Percentiles rank a stretch among this genome's conserved stretches.
Conservation (phyloP, 2,888 invertebrate species). For the Leptinotarsa juncta region DNA sequence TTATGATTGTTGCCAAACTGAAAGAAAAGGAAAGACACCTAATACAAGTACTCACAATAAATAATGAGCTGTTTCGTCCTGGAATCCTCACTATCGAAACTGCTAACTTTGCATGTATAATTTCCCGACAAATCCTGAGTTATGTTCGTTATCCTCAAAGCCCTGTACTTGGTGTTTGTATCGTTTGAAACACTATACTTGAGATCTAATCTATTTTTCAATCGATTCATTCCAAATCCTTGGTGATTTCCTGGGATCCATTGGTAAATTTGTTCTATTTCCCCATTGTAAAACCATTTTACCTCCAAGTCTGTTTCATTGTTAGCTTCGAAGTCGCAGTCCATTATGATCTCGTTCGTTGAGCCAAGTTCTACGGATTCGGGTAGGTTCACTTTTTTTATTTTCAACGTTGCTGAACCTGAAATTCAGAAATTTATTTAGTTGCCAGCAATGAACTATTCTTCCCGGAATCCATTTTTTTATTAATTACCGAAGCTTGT, state of each 20-base stretch:
- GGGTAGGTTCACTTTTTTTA: conserved; percentile 56
- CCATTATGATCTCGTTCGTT: conserved; percentile 63
- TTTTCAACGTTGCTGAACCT: conserved; percentile 55
- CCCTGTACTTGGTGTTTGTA: conserved; percentile 66
- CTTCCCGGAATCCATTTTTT: too few relatives aligned
- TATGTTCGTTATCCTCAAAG: conserved; percentile 67
- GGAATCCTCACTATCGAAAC: conserved; percentile 64
- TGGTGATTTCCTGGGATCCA: conserved; percentile 63
- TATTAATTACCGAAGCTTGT: too few relatives aligned
- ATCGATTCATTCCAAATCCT: conserved; percentile 58
- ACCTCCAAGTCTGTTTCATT: conserved; percentile 64
- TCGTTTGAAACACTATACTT: conserved; percentile 64
- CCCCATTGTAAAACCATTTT: conserved; percentile 67
- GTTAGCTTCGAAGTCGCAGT: conserved; percentile 66
- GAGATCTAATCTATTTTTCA: conserved; percentile 64
- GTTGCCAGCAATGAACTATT: too few relatives aligned
- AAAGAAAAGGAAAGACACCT: background rate
- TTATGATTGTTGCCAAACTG: background rate
- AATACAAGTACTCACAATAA: conserved; percentile 67
- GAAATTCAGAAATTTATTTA: conserved; percentile 37
- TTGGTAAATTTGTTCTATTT: conserved; percentile 66
- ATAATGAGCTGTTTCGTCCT: conserved; percentile 67
- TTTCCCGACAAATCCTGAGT: conserved; percentile 68
- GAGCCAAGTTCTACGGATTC: conserved; percentile 50
- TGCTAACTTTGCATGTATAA: conserved; percentile 70